phyloP scores from a whole-genome alignment of 2,797 vertebrate genomes.

The Poeciliopsis paucimaculata region DNA sequence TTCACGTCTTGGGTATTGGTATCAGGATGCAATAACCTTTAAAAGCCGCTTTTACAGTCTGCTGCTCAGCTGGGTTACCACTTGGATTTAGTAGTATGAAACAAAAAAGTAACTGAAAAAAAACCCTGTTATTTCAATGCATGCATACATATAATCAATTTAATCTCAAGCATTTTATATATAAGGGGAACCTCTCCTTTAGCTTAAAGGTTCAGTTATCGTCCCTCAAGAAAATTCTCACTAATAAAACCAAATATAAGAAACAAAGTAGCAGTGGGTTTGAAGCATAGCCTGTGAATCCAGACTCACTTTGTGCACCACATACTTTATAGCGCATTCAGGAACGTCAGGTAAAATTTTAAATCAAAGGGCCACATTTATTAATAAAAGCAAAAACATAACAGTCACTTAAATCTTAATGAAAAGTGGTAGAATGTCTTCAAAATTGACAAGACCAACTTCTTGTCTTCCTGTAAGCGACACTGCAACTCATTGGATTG shows the following conservation, averaged over 20 bases:
- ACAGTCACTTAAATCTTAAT: background rate
- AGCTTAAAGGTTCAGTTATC: background rate
- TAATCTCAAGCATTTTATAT: background rate
- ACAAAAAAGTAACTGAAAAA: background rate
- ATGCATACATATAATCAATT: background rate
- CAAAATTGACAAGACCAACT: background rate
- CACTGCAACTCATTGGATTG: background rate
- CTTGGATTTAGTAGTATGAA: background rate
- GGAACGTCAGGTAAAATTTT: background rate
- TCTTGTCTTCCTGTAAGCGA: background rate
- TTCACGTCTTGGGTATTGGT: background rate
- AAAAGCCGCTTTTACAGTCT: background rate
- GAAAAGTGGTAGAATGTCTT: background rate
- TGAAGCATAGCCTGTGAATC: background rate
- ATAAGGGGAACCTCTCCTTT: background rate
- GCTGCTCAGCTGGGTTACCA: background rate
- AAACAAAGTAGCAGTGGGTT: background rate
- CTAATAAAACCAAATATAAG: background rate
- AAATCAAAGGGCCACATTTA: background rate
- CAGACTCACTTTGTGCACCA: background rate
- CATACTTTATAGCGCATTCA: background rate
- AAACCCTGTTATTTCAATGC: too few species aligned
- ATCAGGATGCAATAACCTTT: conserved; percentile 4
- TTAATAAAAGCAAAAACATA: background rate
- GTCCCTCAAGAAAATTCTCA: background rate